These are phyloP conservation scores for Leptopterna dolabrata DNA, from an alignment of 2,888 invertebrate species.

Conservation along the genomic window DNA sequence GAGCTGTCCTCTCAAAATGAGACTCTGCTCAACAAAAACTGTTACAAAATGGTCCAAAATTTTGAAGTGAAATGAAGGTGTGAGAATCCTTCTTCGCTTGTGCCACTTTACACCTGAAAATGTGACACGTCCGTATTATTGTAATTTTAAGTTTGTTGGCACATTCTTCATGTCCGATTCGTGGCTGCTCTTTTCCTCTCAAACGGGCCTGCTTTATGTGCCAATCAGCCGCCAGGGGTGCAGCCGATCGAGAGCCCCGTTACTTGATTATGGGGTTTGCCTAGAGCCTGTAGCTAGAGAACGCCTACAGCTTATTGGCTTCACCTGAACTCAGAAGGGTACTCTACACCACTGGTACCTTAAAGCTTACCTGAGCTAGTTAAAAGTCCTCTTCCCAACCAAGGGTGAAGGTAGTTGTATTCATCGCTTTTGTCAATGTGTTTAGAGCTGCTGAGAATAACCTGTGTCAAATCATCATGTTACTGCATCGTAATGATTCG, in stretches of 20 bases:
- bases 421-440: constrained; percentile 73
- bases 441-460: constrained; percentile 71
- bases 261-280: too few species aligned
- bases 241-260: too few species aligned
- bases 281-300: too few species aligned
- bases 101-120: constrained; percentile 73
- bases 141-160: too few species aligned
- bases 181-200: too few species aligned
- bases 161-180: too few species aligned
- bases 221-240: too few species aligned
- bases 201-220: too few species aligned
- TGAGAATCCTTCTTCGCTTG: constrained; percentile 73
- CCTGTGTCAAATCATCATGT: constrained; percentile 65
- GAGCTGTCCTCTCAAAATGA: constrained; percentile 70
- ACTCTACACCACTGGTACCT: too few species aligned
- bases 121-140: too few species aligned
- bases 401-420: constrained; percentile 71
- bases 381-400: constrained; percentile 72
- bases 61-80: constrained; percentile 78
- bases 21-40: constrained; percentile 74
- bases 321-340: too few species aligned
- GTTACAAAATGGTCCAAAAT: constrained; percentile 76
- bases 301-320: too few species aligned
- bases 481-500: constrained; percentile 53
- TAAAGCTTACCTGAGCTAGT: constrained; percentile 71